phyloP scores from a whole-genome alignment of 2,113 vertebrate species.

The Ceyx margarethae region DNA sequence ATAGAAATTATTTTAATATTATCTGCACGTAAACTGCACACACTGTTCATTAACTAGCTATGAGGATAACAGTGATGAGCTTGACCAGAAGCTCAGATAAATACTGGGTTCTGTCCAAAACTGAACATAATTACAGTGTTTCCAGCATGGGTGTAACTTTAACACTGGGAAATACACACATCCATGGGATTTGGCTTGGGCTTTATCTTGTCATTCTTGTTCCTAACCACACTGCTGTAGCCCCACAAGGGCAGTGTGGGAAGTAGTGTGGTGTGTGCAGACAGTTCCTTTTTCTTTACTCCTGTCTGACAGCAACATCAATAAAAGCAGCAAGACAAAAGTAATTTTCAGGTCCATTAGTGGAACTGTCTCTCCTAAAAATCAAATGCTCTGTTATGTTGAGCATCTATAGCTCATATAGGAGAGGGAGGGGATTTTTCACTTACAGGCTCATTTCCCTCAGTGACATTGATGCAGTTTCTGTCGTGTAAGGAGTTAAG shows the following conservation, averaged over 20 bases:
- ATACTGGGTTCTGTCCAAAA: slow-evolving; percentile 30
- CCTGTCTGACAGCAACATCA: not conserved
- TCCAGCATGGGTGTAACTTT: not conserved
- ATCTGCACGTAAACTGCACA: not conserved
- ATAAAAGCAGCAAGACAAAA: not conserved
- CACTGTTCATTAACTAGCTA: slow-evolving; percentile 34
- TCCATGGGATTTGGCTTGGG: not conserved
- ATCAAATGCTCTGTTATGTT: not conserved
- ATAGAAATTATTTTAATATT: not conserved
- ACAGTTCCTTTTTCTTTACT: not conserved
- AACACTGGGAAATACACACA: not conserved
- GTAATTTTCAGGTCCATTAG: not conserved
- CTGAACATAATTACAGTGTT: slow-evolving; percentile 11
- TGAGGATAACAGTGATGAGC: slow-evolving; percentile 25
- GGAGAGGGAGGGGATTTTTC: not conserved
- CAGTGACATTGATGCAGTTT: not conserved
- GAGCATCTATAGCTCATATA: not conserved
- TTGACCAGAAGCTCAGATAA: slow-evolving; percentile 52
- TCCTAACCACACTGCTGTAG: not conserved
- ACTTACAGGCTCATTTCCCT: not conserved
- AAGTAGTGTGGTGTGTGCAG: not conserved
- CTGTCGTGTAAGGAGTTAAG: not conserved
- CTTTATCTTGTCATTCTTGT: not conserved
- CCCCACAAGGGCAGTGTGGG: not conserved
- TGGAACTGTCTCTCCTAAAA: not conserved